Percentiles rank a stretch among this genome's conserved stretches.
Conservation (phyloP, 2,888 invertebrate genomes). For the Andrena praecox region DNA sequence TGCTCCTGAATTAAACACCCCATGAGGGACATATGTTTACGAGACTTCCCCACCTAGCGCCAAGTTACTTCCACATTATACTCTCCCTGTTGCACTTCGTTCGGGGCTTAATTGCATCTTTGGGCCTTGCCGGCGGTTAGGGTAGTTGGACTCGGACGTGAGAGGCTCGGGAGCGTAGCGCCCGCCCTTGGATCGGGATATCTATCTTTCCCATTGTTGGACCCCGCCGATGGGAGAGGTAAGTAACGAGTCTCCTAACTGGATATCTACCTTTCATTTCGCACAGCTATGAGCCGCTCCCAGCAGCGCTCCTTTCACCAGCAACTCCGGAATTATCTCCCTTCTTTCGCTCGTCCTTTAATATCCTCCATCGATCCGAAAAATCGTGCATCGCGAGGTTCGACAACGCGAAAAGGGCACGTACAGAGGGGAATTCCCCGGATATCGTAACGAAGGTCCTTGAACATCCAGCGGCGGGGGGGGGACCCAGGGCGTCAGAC, state of each 20-base stretch:
- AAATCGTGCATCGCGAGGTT: conserved; percentile 56
- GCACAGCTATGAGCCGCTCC: too few species aligned
- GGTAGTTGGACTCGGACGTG: conserved; percentile 11
- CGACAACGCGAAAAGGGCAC: conserved; percentile 50
- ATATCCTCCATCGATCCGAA: conserved; percentile 14
- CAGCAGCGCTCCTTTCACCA: background rate
- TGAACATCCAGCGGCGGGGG: conserved; percentile 47
- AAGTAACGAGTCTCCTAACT: background rate
- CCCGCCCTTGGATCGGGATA: background rate
- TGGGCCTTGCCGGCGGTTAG: conserved; percentile 16
- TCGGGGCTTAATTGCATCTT: conserved; percentile 48
- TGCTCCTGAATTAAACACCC: conserved; percentile 69
- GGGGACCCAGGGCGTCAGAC: conserved; percentile 42
- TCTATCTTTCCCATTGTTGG: background rate
- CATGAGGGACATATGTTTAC: conserved; percentile 68
- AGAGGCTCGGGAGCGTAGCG: background rate
- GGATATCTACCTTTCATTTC: background rate
- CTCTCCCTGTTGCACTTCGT: conserved; percentile 15
- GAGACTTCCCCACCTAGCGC: conserved; percentile 17
- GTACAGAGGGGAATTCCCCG: conserved; percentile 54
- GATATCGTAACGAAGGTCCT: conserved; percentile 63
- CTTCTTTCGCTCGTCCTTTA: background rate
- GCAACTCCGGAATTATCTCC: background rate
- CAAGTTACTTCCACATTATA: conserved; percentile 45
- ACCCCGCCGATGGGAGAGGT: background rate